Base-by-base conservation (phyloP, 1,140 invertebrate genomes). In the Lamellibrachia luymesi region DNA sequence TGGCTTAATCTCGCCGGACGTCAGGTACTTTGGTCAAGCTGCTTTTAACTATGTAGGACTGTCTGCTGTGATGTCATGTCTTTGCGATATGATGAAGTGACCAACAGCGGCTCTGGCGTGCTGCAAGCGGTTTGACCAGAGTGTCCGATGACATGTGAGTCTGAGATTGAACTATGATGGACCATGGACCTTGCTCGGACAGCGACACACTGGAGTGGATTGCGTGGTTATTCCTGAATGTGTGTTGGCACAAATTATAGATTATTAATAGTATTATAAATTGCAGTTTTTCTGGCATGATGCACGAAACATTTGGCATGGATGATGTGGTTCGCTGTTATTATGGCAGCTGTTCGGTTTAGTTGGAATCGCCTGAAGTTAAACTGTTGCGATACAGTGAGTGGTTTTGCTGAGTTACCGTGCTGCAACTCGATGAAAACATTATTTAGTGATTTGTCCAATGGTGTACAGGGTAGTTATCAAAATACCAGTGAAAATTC, bases 1-100 rank as follows among this genome's bases (percentile, higher is more conserved):
- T 80, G 64, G 13, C 64, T 2, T 2, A 8, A 22, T 80, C 64
- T 17, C 64, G 64, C 64, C 64, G 25, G 13, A 80, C 64, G 13
- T 80, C 64, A 80, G 64, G 64, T 80, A 80, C 64, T 80, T 80
- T 80, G 64, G 64, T 80, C 64, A 80, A 80, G 64, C 64, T 80
- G 64, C 64, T 80, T 80, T 10, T 80, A 80, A 80, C 13, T 80
- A 22, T 80, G 2, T 80, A 80, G 64, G 25, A 22, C 17, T 80
- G 38, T 38, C 38, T 38, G 38, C 38, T 38, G 38, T 38, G 64
- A 22, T 80, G 64, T 80, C 4, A 80, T 1, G 0, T 22, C 13
- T 80, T 10, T 17, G 64, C 25, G 64, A 80, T 22, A 17, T 80
- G 13, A 22, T 80, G 13, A 80, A 4, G 13, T 22, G 64, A 80